Evolutionary conservation across 23 tunicate species (phyloP), one percentile per base, ranked within the genome.

Genomic region (Ascidia mentula): DNA sequence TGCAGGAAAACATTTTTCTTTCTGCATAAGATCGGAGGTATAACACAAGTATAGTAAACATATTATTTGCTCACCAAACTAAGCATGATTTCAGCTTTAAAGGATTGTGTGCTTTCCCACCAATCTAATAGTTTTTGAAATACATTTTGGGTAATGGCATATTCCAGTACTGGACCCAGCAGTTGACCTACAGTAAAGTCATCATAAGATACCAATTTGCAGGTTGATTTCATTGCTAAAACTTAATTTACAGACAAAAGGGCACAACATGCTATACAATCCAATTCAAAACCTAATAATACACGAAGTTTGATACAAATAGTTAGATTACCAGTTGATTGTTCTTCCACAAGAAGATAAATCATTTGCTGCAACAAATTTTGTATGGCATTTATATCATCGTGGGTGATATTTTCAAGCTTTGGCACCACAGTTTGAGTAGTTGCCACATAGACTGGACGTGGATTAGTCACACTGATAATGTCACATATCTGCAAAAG

Each of bases 361-460:
- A 93, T 74, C 93, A 93, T 93, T 40, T 88, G 87, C 81, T 93
- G 89, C 46, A 93, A 40, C 18, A 93, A 60, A 46, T 84, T 93
- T 36, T 88, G 59, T 15, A 88, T 87, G 22, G 86, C 76, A 59
- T 84, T 86, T 8, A 88, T 88, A 84, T 88, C 89, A 81, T 93
- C 98, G 30, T 18, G 26, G 17, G 93, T 93, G 13, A 73, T 90
- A 31, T 81, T 78, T 46, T 80, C 84, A 17, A 53, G 59, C 38
- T 86, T 60, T 31, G 40, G 36, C 12, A 59, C 35, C 34, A 39
- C 26, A 0, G 78, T 88, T 69, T 60, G 38, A 28, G 77, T 35
- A 0, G 92, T 73, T 40, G 28, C 36, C 0, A 82, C 36, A 26
- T 30, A 60, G 1, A 84, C 69, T 46, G 37, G 61, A 28, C 46